These are phyloP conservation scores for Arremon brunneinucha DNA, from an alignment of 2,797 vertebrate species.

Conservation along the genomic window DNA sequence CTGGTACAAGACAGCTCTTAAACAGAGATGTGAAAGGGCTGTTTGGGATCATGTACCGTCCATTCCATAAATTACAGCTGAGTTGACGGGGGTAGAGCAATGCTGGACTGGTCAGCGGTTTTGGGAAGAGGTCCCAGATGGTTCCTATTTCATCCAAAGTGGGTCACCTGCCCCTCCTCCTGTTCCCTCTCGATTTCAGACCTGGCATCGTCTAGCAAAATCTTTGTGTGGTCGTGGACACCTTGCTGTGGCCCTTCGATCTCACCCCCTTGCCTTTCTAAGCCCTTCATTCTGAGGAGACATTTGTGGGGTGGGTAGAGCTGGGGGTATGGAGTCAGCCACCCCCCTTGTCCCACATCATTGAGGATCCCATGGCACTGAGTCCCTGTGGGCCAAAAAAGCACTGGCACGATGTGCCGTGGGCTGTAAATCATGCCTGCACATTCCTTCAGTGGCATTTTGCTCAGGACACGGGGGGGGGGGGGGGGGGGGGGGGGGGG, in stretches of 20 bases:
- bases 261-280: rapidly evolving
- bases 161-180: conserved; percentile 25
- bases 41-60: conserved; percentile 46
- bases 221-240: background rate
- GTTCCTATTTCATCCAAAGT: conserved; percentile 55
- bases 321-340: rapidly evolving
- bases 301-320: background rate
- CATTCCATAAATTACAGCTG: conserved; percentile 49
- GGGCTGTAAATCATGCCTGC: conserved; percentile 37
- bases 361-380: background rate
- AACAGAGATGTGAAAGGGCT: conserved; percentile 51
- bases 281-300: background rate
- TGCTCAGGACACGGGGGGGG: conserved; percentile 15
- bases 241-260: background rate
- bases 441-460: conserved; percentile 34
- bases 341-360: rapidly evolving
- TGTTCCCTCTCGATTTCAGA: conserved; percentile 13
- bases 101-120: background rate
- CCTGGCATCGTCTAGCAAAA: background rate
- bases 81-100: background rate
- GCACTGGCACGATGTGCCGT: rapidly evolving
- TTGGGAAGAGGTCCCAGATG: conserved; percentile 13
- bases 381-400: background rate
- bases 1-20: conserved; percentile 46
- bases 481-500: too few species aligned